Conservation (phyloP, 2,113 vertebrate species). For the Oryzias celebensis region DNA sequence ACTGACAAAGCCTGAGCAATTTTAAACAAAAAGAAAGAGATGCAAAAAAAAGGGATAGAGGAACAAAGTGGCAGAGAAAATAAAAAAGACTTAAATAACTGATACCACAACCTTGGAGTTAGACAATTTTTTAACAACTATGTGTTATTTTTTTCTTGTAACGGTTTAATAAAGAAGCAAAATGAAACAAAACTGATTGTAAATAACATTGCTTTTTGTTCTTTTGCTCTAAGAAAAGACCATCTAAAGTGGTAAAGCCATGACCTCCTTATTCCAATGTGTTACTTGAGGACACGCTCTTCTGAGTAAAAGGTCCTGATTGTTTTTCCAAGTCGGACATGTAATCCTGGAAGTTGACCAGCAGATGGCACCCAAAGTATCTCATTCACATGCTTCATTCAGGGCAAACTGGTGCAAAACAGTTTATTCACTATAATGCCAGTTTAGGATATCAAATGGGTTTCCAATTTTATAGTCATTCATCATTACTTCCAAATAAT, state of each 20-base stretch:
- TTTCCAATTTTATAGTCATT: neutral
- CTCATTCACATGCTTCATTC: neutral
- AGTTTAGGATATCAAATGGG: constrained; percentile 5
- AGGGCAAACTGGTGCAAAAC: no score
- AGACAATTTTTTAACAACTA: constrained; percentile 14
- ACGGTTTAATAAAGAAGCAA: neutral
- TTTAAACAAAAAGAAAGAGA: constrained; percentile 8
- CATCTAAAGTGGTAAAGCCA: constrained; percentile 6
- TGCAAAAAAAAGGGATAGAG: constrained; percentile 27
- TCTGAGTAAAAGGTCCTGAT: no score
- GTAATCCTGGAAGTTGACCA: constrained; percentile 46
- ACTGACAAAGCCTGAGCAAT: constrained; percentile 19
- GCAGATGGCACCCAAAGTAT: constrained; percentile 55
- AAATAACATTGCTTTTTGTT: constrained; percentile 1
- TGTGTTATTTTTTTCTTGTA: neutral
- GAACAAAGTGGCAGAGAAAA: neutral
- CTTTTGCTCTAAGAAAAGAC: constrained; percentile 12
- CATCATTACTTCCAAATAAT: neutral
- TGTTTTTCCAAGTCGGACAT: neutral
- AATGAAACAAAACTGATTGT: constrained; percentile 7
- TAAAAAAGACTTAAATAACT: constrained; percentile 8
- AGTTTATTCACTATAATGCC: neutral
- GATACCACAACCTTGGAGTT: constrained; percentile 5
- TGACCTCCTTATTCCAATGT: constrained; percentile 4
- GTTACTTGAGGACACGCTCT: constrained; percentile 19